Conservation (phyloP, 2,797 vertebrate species). For the Aplochiton taeniatus region DNA sequence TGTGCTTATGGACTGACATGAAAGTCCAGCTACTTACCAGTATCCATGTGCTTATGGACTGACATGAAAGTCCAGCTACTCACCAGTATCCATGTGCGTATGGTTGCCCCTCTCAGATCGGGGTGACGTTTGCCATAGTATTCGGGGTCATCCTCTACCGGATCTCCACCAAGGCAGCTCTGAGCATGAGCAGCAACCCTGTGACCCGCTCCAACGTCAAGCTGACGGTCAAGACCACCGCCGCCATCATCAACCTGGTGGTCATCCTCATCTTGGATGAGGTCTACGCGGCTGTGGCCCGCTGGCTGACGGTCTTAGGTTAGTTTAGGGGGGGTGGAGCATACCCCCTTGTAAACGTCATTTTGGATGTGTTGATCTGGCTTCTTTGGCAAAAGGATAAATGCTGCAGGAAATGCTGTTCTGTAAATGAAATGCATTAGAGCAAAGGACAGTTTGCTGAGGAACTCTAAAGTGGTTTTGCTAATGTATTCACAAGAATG, state of each 20-base stretch:
- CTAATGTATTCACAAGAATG: no score
- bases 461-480: no score
- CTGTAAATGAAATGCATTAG: no score
- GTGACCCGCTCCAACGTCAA: constrained; percentile 87
- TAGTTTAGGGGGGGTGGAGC: constrained; percentile 41
- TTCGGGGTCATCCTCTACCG: constrained; percentile 96
- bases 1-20: no score
- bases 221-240: constrained; percentile 93
- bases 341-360: no score
- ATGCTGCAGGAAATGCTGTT: no score
- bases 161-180: constrained; percentile 91
- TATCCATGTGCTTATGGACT: no score
- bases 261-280: constrained; percentile 98
- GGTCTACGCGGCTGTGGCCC: constrained; percentile 90
- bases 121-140: constrained; percentile 94
- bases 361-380: no score
- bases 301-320: constrained; percentile 95
- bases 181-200: constrained; percentile 90
- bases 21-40: no score
- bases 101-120: constrained; percentile 75
- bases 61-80: no score
- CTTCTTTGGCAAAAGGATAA: no score
- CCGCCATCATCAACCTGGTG: constrained; percentile 96
- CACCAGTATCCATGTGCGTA: background rate
- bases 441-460: no score